A percentile compares a stretch with the other conserved stretches of the same genome.
Conservation (phyloP, 1,140 invertebrate species). For the Anthonomus grandis region DNA sequence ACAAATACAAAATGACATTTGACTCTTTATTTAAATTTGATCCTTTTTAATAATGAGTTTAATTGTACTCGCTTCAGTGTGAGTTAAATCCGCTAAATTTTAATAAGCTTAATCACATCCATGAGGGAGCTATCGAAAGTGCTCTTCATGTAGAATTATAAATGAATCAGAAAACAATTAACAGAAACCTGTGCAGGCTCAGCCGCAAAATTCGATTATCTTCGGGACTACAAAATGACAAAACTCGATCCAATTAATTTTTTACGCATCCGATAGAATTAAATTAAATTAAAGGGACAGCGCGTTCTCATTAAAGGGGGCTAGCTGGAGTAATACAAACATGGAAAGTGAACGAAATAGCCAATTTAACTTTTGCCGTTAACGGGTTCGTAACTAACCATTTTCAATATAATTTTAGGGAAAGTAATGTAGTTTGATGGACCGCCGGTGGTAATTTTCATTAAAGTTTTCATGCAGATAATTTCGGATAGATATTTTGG, state of each 20-base stretch:
- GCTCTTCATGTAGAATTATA: slow-evolving; percentile 17
- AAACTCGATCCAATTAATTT: slow-evolving; percentile 28
- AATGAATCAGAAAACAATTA: slow-evolving; percentile 25
- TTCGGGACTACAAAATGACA: slow-evolving; percentile 24
- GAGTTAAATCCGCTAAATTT: slow-evolving; percentile 8
- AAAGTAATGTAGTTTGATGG: slow-evolving; percentile 22
- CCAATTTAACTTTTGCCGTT: slow-evolving; percentile 31
- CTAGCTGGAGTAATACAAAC: slow-evolving; percentile 26
- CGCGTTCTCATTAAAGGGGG: slow-evolving; percentile 24
- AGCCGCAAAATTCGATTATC: slow-evolving; percentile 16
- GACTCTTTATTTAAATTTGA: too few relatives aligned
- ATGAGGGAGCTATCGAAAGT: not conserved
- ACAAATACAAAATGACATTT: too few relatives aligned
- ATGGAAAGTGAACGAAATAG: slow-evolving; percentile 27
- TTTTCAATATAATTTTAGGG: slow-evolving; percentile 24
- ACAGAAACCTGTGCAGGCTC: slow-evolving; percentile 16
- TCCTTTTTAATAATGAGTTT: too few relatives aligned
- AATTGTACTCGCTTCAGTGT: too few relatives aligned
- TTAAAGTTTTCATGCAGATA: slow-evolving; percentile 16
- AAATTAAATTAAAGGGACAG: slow-evolving; percentile 30
- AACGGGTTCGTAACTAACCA: slow-evolving; percentile 18
- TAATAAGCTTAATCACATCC: slow-evolving; percentile 16
- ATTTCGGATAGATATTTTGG: too few relatives aligned
- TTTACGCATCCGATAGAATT: slow-evolving; percentile 18
- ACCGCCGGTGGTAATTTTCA: slow-evolving; percentile 29